Evolutionary conservation across 2,113 vertebrate genomes (phyloP).

Genomic region (Leucopsar rothschildi): DNA sequence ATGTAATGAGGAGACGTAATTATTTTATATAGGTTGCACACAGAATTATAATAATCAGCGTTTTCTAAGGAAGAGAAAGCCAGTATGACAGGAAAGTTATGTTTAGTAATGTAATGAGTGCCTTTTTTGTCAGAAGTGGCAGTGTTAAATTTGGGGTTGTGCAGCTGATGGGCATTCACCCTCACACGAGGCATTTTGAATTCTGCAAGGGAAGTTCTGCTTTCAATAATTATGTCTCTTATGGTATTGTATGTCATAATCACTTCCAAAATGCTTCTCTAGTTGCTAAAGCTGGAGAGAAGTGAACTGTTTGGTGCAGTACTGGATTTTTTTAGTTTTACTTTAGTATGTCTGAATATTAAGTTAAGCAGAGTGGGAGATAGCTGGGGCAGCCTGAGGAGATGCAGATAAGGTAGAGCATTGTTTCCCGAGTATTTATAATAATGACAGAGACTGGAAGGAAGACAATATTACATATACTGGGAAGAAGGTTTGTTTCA

Average conservation of each 20-base stretch:
- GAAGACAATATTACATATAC: background rate
- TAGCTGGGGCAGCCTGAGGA: background rate
- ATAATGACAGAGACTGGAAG: background rate
- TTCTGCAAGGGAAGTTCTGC: background rate
- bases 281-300: background rate
- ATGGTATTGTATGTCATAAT: background rate
- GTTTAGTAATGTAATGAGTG: background rate
- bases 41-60: background rate
- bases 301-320: background rate
- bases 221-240: background rate
- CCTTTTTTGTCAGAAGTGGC: background rate
- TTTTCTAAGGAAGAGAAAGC: background rate
- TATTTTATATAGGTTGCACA: background rate
- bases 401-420: background rate
- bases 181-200: background rate
- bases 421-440: background rate
- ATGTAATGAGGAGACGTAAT: background rate
- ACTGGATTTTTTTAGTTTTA: background rate
- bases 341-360: background rate
- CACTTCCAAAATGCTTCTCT: background rate
- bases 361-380: background rate
- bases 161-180: background rate
- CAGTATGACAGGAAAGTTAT: background rate
- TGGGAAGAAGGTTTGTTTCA: background rate
- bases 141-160: background rate